These are phyloP conservation scores for Dolomedes plantarius DNA, from an alignment of 2,888 invertebrate species.

Conservation along the genomic window DNA sequence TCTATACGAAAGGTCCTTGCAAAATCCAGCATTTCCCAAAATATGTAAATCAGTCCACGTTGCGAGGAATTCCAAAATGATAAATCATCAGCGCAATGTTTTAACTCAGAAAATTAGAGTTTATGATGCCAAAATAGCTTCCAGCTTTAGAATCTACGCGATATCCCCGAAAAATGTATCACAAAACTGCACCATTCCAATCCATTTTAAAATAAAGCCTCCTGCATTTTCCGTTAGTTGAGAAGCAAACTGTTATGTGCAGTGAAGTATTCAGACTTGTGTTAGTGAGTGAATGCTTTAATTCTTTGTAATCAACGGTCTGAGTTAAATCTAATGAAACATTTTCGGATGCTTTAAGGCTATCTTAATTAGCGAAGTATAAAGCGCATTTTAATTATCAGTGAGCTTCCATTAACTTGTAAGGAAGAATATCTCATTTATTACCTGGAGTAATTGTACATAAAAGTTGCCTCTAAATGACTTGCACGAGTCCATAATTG, in stretches of 20 bases:
- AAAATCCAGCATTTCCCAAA: too few species aligned
- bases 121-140: too few species aligned
- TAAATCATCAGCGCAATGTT: too few species aligned
- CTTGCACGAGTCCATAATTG: slow-evolving; percentile 43
- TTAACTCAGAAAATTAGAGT: too few species aligned
- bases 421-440: background rate
- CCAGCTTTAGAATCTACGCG: too few species aligned
- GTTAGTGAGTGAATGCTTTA: background rate
- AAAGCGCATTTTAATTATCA: background rate
- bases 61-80: too few species aligned
- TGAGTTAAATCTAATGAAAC: slow-evolving; percentile 1
- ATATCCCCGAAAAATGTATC: too few species aligned
- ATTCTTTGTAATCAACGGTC: background rate
- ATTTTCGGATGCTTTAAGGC: background rate
- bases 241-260: background rate
- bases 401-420: background rate
- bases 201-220: background rate
- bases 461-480: slow-evolving; percentile 19
- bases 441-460: background rate
- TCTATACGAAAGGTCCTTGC: too few species aligned
- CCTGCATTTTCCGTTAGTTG: too few species aligned
- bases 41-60: too few species aligned
- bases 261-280: background rate
- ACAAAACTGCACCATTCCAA: background rate
- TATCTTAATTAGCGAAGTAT: background rate